Percentiles rank a stretch among this genome's conserved stretches.
Evolutionary conservation across 2,113 vertebrate genomes (phyloP).

Genomic region (Psilopsiagon aurifrons): DNA sequence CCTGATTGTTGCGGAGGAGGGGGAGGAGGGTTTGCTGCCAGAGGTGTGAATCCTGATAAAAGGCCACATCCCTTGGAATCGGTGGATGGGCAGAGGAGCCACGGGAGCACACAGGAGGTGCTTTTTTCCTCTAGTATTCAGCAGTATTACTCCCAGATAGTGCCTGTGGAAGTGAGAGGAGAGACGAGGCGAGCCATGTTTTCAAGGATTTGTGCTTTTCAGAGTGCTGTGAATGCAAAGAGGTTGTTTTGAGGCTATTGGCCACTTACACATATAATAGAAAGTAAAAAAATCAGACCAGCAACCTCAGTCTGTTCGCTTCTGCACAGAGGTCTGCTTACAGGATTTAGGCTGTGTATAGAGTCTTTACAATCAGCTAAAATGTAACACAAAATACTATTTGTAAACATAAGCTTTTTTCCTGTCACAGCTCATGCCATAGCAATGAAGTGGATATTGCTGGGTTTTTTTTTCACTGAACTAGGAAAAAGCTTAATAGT

Average conservation of each 20-base stretch:
- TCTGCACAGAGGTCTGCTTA: background rate
- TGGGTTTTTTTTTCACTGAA: background rate
- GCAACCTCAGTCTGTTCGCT: background rate
- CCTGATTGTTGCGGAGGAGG: rapidly evolving
- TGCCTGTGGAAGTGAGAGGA: background rate
- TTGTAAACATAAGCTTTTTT: background rate
- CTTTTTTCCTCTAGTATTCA: background rate
- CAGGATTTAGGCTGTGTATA: background rate
- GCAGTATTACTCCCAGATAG: background rate
- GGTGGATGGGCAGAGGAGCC: background rate
- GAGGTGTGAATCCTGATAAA: background rate
- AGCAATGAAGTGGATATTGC: background rate
- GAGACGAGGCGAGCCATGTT: background rate
- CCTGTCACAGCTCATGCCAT: background rate
- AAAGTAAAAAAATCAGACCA: background rate
- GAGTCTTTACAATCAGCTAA: background rate
- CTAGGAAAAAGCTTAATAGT: background rate
- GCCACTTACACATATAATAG: background rate
- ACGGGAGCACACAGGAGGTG: rapidly evolving
- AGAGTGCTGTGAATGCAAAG: background rate
- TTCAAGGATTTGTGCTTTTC: background rate
- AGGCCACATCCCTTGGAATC: rapidly evolving
- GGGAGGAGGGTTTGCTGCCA: background rate
- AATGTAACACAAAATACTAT: background rate
- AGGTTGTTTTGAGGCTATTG: background rate